Evolutionary conservation across 2,888 invertebrate genomes (phyloP).

Genomic region (Stegophylla sp.): DNA sequence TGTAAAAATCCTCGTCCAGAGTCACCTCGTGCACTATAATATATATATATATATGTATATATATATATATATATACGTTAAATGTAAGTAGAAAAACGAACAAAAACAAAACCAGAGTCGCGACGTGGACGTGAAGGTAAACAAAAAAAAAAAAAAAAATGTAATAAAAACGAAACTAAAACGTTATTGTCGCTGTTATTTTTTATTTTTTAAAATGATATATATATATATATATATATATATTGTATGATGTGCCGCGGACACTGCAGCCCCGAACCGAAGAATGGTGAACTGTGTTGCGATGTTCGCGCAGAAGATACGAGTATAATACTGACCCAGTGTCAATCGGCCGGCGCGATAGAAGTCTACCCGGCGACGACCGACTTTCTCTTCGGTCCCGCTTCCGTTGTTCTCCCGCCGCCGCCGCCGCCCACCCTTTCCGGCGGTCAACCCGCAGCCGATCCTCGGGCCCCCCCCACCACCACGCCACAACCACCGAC

Average conservation of each 20-base stretch:
- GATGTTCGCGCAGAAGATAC: conserved; percentile 55
- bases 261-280: conserved; percentile 49
- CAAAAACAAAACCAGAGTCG: not conserved
- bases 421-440: conserved; percentile 7
- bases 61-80: no score
- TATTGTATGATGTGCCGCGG: not conserved
- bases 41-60: no score
- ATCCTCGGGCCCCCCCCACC: conserved; percentile 5
- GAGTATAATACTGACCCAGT: conserved; percentile 56
- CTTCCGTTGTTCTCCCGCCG: conserved; percentile 41
- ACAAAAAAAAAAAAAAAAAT: not conserved
- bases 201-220: no score
- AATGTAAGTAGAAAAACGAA: no score
- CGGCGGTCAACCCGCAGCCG: conserved; percentile 39
- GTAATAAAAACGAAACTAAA: no score
- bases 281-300: conserved; percentile 38
- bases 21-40: not conserved
- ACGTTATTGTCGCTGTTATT: no score
- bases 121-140: not conserved
- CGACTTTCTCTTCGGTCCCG: conserved; percentile 56
- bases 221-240: no score
- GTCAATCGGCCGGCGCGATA: conserved; percentile 38
- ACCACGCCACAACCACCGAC: not conserved
- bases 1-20: conserved; percentile 2
- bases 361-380: conserved; percentile 53